Evolutionary conservation across 2,888 invertebrate genomes (phyloP), one percentile per base, ranked within the genome.

Genomic region (Nemoura dubitans): DNA sequence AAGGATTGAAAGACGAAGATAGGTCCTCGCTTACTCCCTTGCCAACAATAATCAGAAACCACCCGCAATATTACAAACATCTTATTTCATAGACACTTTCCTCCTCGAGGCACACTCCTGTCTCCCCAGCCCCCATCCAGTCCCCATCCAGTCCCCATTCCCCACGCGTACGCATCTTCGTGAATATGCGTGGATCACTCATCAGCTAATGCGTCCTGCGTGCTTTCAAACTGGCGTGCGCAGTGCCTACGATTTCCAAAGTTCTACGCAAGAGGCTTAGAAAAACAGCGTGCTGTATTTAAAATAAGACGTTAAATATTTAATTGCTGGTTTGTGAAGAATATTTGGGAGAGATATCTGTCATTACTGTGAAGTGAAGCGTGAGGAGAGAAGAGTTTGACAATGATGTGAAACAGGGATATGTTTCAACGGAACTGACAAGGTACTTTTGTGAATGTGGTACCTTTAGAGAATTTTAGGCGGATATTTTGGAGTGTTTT

Each of bases 1-100:
- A 78, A 78, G 27, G 78, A 28, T 28, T 78, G 78, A 78, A 78
- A 78, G 78, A 59, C 21, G 59, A 59, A 59, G 59, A 59, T 59
- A 1, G 6, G 59, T 59, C 59, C 59, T 59, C 59, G 59, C 59
- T 59, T 21, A 59, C 21, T 21, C 59, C 59, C 21, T 59, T 59
- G 59, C 36, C 36, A 59, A 59, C 59, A 59, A 59, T 59, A 59
- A 59, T 59, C 59, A 59, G 16, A 21, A 59, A 59, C 59, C 59
- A 59, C 16, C 59, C 59, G 59, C 59, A 59, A 59, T 59, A 59
- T 59, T 59, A 14, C 59, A 59, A 59, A 59, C 59, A 59, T 59
- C 59, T 59, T 59, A 59, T 59, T 59, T 59, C 59, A 59, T 59
- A 59, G 59, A 59, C 59, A 59, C 59, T 59, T 59, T 59, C 3